phyloP scores from a whole-genome alignment of 2,888 invertebrate genomes.

The Apantesis nais region DNA sequence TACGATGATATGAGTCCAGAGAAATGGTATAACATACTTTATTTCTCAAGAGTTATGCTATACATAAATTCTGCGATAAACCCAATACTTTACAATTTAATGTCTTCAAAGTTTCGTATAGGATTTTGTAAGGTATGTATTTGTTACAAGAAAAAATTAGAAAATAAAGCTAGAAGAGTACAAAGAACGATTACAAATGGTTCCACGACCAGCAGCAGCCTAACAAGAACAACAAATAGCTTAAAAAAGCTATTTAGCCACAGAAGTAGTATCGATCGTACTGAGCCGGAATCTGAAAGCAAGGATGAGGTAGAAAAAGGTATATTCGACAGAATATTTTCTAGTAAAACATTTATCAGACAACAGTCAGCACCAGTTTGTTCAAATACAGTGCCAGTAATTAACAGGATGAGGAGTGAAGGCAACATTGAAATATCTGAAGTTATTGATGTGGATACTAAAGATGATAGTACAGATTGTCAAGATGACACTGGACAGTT shows the following conservation, averaged over 20 bases:
- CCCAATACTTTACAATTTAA: slow-evolving; percentile 96
- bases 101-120: slow-evolving; percentile 95
- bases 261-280: slow-evolving; percentile 75
- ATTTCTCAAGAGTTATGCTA: slow-evolving; percentile 94
- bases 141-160: slow-evolving; percentile 77
- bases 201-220: slow-evolving; percentile 86
- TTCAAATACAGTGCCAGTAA: slow-evolving; percentile 62
- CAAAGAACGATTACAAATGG: slow-evolving; percentile 86
- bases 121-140: slow-evolving; percentile 91
- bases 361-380: slow-evolving; percentile 79
- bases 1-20: slow-evolving; percentile 90
- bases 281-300: slow-evolving; percentile 65
- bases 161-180: slow-evolving; percentile 72
- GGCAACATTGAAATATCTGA: slow-evolving; percentile 67
- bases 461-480: slow-evolving; percentile 41
- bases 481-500: slow-evolving; percentile 58
- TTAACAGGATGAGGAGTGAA: slow-evolving; percentile 75
- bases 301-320: slow-evolving; percentile 63
- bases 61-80: slow-evolving; percentile 96
- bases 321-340: slow-evolving; percentile 72
- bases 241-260: slow-evolving; percentile 81
- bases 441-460: slow-evolving; percentile 54
- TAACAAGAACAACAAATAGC: slow-evolving; percentile 87
- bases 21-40: slow-evolving; percentile 92
- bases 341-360: slow-evolving; percentile 69